Percentiles rank a stretch among this genome's conserved stretches.
These are phyloP conservation scores for Onychomys leucogaster DNA, from an alignment of 2,797 vertebrate species.

Conservation along the genomic window DNA sequence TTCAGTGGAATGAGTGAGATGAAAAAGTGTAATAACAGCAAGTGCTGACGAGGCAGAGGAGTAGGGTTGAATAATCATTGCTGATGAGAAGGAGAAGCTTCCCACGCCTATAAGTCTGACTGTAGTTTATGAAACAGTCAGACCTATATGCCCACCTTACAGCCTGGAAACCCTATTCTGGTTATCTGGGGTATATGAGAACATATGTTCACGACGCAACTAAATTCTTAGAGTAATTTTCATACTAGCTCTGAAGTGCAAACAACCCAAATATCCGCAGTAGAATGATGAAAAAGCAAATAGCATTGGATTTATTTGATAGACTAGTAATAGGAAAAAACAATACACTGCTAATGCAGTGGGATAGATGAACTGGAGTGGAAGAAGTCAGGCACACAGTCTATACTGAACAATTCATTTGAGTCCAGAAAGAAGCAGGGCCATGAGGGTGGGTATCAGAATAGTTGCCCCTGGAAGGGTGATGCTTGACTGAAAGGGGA, in stretches of 20 bases:
- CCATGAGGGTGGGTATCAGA: neutral
- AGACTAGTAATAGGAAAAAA: neutral
- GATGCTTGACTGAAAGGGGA: neutral
- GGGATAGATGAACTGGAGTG: neutral
- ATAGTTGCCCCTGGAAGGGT: neutral
- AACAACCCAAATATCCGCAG: conserved; percentile 22
- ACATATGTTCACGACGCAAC: neutral
- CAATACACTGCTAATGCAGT: neutral
- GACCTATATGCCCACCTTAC: neutral
- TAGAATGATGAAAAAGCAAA: neutral
- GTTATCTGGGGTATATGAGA: conserved; percentile 7
- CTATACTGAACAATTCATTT: neutral
- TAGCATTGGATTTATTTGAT: neutral
- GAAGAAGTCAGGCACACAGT: neutral
- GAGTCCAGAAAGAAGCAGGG: neutral
- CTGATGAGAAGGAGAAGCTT: neutral
- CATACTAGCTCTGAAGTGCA: neutral
- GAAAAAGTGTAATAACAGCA: neutral
- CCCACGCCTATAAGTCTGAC: neutral
- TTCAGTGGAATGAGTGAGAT: neutral
- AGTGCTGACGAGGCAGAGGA: neutral
- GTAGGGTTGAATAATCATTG: neutral
- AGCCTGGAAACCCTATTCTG: neutral
- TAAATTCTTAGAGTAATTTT: neutral
- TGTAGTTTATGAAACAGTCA: conserved; percentile 25